Evolutionary conservation across 2,113 vertebrate genomes (phyloP).

Genomic region (Oncorhynchus gorbuscha): DNA sequence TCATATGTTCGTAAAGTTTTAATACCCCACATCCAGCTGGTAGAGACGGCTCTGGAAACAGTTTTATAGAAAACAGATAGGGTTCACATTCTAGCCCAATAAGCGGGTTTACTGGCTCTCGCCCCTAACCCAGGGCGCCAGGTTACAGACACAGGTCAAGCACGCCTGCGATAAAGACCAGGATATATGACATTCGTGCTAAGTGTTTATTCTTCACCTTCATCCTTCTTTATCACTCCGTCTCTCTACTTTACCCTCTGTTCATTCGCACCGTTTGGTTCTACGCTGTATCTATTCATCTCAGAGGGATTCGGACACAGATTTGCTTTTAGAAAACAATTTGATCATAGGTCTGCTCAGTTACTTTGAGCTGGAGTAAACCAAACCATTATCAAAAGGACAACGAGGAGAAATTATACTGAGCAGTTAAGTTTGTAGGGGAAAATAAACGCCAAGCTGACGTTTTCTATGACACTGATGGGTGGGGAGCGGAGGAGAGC

Average conservation of each 20-base stretch:
- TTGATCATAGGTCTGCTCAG: no score
- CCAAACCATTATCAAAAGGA: not conserved
- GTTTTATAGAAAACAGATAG: not conserved
- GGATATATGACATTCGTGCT: not conserved
- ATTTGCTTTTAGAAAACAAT: no score
- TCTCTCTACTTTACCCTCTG: not conserved
- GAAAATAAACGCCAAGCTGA: no score
- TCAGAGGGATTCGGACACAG: no score
- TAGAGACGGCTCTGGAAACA: not conserved
- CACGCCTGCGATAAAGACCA: not conserved
- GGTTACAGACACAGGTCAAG: not conserved
- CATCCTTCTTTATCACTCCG: not conserved
- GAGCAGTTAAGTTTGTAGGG: not conserved
- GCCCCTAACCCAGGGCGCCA: not conserved
- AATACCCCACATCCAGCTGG: slow-evolving; percentile 50
- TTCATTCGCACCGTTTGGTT: not conserved
- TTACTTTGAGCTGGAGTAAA: no score
- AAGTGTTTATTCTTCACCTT: not conserved
- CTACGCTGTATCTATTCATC: no score
- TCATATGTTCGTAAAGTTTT: slow-evolving; percentile 55
- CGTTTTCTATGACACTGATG: no score
- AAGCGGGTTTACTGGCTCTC: not conserved
- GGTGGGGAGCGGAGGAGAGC: not conserved
- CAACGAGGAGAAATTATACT: not conserved
- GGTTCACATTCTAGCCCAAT: not conserved